Conservation (phyloP, 2,888 invertebrate genomes). For the Therioaphis trifolii region DNA sequence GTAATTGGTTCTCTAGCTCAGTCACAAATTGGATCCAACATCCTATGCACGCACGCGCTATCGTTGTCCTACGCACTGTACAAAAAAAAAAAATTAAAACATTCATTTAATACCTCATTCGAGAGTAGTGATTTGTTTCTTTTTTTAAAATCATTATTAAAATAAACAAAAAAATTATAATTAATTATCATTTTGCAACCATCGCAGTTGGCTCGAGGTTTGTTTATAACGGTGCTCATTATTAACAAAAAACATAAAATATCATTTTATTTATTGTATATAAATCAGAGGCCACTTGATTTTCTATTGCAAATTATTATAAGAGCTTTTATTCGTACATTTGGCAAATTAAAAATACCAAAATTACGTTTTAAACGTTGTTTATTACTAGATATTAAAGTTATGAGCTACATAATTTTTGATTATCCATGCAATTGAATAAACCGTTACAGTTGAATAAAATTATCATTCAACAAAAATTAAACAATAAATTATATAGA, state of each 20-base stretch:
- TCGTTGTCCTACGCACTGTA: neutral
- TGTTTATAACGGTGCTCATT: neutral
- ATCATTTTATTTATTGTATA: too few relatives aligned
- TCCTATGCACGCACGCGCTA: slow-evolving; percentile 46
- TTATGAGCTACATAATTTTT: too few relatives aligned
- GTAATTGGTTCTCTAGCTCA: slow-evolving; percentile 59
- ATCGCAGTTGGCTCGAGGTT: neutral
- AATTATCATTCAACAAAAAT: too few relatives aligned
- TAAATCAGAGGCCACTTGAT: neutral
- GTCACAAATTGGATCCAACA: slow-evolving; percentile 58
- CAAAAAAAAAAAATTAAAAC: slow-evolving; percentile 39
- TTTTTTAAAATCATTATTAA: slow-evolving; percentile 17
- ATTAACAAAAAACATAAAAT: too few relatives aligned
- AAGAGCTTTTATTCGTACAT: neutral
- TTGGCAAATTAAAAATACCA: neutral
- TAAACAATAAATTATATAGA: neutral
- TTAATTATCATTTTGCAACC: slow-evolving; percentile 12
- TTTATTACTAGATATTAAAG: too few relatives aligned
- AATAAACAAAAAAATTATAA: neutral
- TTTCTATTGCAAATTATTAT: neutral
- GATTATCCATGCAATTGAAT: too few relatives aligned
- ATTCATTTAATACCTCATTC: slow-evolving; percentile 29
- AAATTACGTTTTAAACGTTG: too few relatives aligned
- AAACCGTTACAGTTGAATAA: too few relatives aligned
- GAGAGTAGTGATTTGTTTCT: slow-evolving; percentile 37